A percentile compares a stretch with the other conserved stretches of the same genome.
phyloP scores from a whole-genome alignment of 2,113 vertebrate species.

The Cynoglossus semilaevis region DNA sequence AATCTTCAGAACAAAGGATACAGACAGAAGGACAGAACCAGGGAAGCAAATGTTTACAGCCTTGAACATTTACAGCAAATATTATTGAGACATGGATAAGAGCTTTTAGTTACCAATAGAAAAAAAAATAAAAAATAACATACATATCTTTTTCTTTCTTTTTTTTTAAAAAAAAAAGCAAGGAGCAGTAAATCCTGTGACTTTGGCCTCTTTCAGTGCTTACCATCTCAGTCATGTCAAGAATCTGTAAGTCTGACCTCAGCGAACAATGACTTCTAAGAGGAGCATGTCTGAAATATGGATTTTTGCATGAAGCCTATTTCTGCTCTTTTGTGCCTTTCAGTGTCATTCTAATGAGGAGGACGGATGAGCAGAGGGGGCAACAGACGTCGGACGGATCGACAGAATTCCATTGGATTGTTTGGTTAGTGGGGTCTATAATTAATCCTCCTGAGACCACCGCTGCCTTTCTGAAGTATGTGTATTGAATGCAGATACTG shows the following conservation, averaged over 20 bases:
- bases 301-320: constrained; percentile 22
- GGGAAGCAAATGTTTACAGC: constrained; percentile 21
- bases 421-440: constrained; percentile 49
- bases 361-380: constrained; percentile 6
- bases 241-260: not conserved
- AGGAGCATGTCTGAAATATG: constrained; percentile 26
- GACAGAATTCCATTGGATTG: constrained; percentile 57
- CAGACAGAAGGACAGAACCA: constrained; percentile 16
- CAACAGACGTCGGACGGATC: constrained; percentile 34
- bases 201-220: not conserved
- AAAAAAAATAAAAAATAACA: too few species aligned
- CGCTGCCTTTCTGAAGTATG: constrained; percentile 20
- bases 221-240: too few species aligned
- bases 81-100: too few species aligned
- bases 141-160: too few species aligned
- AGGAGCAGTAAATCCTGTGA: not conserved
- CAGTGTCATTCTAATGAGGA: constrained; percentile 28
- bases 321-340: constrained; percentile 11
- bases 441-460: constrained; percentile 60
- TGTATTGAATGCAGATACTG: constrained; percentile 40
- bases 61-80: constrained; percentile 22
- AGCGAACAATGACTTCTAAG: not conserved
- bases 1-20: constrained; percentile 14
- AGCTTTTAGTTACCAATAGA: too few species aligned
- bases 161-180: too few species aligned